Conservation (phyloP, 2,113 vertebrate species). For the Hyla sarda region DNA sequence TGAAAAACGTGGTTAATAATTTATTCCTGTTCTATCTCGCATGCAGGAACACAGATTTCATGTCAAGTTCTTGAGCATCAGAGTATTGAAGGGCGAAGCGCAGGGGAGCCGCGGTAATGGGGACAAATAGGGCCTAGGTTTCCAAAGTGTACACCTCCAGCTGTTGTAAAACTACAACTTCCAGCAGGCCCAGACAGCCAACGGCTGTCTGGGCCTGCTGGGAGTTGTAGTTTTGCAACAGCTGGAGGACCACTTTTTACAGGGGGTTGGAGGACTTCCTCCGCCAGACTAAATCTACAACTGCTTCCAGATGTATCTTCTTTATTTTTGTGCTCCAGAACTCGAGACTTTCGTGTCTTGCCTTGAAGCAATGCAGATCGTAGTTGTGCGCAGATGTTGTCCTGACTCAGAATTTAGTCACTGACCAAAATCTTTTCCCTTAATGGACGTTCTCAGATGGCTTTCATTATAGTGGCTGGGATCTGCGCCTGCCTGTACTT, state of each 20-base stretch:
- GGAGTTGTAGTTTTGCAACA: no score
- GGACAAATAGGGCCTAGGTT: background rate
- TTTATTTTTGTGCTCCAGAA: background rate
- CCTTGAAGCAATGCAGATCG: background rate
- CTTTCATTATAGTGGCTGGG: constrained; percentile 95
- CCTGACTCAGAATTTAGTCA: background rate
- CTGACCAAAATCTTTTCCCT: constrained; percentile 60
- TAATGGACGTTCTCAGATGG: constrained; percentile 81
- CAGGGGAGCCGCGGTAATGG: background rate
- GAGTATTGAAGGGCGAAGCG: background rate
- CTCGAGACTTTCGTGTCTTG: background rate
- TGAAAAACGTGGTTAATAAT: constrained; percentile 42
- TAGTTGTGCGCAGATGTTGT: background rate
- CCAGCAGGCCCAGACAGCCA: no score
- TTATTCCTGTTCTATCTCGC: constrained; percentile 47
- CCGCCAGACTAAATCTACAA: no score
- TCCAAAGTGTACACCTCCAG: no score
- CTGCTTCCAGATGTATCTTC: no score
- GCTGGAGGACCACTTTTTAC: no score
- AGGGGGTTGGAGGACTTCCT: no score
- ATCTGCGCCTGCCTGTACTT: constrained; percentile 98
- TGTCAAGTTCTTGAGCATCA: background rate
- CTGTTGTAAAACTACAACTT: no score
- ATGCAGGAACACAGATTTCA: constrained; percentile 10
- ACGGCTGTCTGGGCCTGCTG: no score